Conservation (phyloP, 2,113 vertebrate genomes). For the Hypomesus transpacificus region DNA sequence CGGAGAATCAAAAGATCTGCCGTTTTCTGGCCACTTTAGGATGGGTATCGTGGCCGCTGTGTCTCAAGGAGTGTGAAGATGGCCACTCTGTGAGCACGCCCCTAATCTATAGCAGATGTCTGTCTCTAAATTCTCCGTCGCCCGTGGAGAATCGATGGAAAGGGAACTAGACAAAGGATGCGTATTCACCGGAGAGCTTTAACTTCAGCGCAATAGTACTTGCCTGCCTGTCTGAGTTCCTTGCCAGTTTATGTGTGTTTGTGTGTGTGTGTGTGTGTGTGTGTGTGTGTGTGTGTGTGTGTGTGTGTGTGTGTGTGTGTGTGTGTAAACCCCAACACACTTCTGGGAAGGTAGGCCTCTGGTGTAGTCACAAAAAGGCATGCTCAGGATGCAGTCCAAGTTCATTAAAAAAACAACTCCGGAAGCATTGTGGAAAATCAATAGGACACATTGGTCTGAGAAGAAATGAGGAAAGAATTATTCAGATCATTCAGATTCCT, state of each 20-base stretch:
- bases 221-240: neutral
- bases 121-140: neutral
- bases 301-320: conserved; percentile 10
- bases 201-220: no score
- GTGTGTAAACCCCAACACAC: conserved; percentile 13
- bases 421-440: conserved; percentile 29
- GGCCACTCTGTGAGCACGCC: no score
- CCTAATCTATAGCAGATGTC: no score
- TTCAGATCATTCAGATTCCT: no score
- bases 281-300: conserved; percentile 1
- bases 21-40: no score
- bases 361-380: neutral
- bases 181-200: no score
- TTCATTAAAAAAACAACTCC: conserved; percentile 38
- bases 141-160: neutral
- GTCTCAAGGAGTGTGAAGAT: no score
- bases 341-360: conserved; percentile 4
- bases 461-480: conserved; percentile 5
- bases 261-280: conserved; percentile 10
- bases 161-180: neutral
- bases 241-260: neutral
- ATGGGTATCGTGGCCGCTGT: no score
- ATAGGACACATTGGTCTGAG: conserved; percentile 25
- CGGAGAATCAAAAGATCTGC: no score
- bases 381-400: conserved; percentile 25